A percentile compares a stretch with the other conserved stretches of the same genome.
Conservation (phyloP, 2,888 invertebrate species). For the Lasioglossum leucozonium region DNA sequence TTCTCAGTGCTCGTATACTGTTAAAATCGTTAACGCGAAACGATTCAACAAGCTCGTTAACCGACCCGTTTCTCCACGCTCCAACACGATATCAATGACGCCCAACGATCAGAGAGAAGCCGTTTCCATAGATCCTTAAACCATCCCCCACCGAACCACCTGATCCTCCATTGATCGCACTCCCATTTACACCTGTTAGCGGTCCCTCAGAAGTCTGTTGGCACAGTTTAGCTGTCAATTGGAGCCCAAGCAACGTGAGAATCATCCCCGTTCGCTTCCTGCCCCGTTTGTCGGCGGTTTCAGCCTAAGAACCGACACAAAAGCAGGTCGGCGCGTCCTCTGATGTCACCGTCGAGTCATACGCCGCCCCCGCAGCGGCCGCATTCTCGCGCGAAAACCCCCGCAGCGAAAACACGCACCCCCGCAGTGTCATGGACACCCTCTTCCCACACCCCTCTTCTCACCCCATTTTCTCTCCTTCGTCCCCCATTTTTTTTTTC, state of each 20-base stretch:
- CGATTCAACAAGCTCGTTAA: neutral
- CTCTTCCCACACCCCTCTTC: neutral
- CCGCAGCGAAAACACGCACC: conserved; percentile 35
- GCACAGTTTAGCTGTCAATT: conserved; percentile 59
- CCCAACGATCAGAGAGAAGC: neutral
- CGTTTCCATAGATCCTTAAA: neutral
- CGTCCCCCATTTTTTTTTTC: conserved; percentile 7
- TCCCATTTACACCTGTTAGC: conserved; percentile 54
- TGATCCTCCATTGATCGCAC: conserved; percentile 19
- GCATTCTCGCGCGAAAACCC: conserved; percentile 53
- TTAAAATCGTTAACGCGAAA: no score
- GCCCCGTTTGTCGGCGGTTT: conserved; percentile 23
- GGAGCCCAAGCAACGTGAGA: conserved; percentile 38
- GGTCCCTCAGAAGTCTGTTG: conserved; percentile 45
- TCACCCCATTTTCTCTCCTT: neutral
- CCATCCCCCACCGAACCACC: neutral
- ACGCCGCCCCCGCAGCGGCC: conserved; percentile 10
- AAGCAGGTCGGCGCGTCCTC: conserved; percentile 28
- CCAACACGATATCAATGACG: neutral
- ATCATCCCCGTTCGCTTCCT: conserved; percentile 12
- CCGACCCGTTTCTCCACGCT: neutral
- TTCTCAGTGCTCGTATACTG: no score
- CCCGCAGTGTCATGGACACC: conserved; percentile 33
- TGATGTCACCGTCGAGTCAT: conserved; percentile 48
- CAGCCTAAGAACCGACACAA: conserved; percentile 32